A percentile compares a stretch with the other conserved stretches of the same genome.
These are phyloP conservation scores for Papio anubis DNA, from an alignment of 2,113 vertebrate species.

Conservation along the genomic window DNA sequence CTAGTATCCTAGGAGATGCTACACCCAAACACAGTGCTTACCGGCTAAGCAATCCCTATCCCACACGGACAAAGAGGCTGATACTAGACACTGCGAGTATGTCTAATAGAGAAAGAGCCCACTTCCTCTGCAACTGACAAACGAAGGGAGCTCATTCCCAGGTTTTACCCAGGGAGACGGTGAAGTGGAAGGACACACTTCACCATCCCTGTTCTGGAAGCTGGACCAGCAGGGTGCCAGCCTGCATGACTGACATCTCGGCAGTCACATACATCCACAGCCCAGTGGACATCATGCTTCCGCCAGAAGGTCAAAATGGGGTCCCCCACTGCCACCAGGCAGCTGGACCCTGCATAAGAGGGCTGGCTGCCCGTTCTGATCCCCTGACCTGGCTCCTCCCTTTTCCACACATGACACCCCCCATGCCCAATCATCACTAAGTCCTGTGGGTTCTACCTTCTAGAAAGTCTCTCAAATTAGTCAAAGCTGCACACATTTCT, in stretches of 20 bases:
- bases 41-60: neutral
- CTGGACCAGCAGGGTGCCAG: neutral
- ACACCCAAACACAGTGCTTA: neutral
- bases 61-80: neutral
- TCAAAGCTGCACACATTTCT: neutral
- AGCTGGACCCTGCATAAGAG: neutral
- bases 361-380: neutral
- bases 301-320: neutral
- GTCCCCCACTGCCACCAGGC: neutral
- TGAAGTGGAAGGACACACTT: neutral
- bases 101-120: neutral
- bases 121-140: neutral
- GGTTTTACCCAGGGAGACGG: neutral
- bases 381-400: neutral
- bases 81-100: neutral
- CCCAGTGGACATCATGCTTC: neutral
- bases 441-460: neutral
- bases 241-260: neutral
- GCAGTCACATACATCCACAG: neutral
- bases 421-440: neutral
- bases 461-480: neutral
- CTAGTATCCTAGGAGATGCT: conserved; percentile 9
- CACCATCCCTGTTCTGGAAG: neutral
- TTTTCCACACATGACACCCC: neutral
- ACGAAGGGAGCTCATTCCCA: neutral